Evolutionary conservation across 2,888 invertebrate genomes (phyloP), one percentile per base, ranked within the genome.

Genomic region (Tetragonisca angustula): DNA sequence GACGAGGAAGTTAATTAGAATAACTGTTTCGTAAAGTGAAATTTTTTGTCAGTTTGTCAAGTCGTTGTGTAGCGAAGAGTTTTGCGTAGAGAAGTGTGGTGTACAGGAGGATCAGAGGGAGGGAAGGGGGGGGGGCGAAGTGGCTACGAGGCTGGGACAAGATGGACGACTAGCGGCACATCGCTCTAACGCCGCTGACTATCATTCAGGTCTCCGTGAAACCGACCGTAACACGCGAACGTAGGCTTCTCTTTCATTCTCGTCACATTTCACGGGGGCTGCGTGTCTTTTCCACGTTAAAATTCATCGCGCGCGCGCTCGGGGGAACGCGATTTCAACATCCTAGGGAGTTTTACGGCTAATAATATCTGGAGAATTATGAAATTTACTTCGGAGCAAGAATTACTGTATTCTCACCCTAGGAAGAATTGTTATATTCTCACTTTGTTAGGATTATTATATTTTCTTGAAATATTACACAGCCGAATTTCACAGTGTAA

Each of bases 91-190:
- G 19, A 27, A 17, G 24, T 19, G 43, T 13, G 68, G 13, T 0
- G 36, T 27, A 24, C 4, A 27, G 32, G 27, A 50, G 68, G 79
- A 77, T 62, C 67, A 43, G 65, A 24, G 9, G 75, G 50, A n/a
- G n/a, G n/a, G n/a, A n/a, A n/a, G 32, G 9, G 75, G 50, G 56
- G 65, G 32, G 9, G 75, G 43, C 56, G 62, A 56, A 71, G 67
- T 54, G 77, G 75, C 71, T 70, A 77, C 74, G 84, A 61, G 43
- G 76, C 74, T 32, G 71, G 72, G 74, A 81, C 85, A 85, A 85
- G 81, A 85, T 85, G 85, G 85, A 85, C 85, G 85, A 78, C 84
- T 86, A 85, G 82, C 85, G 82, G 79, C 82, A 79, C 82, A 75
- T 82, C 76, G 79, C 68, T 85, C 79, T 79, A 79, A 74, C 74